These are phyloP conservation scores for Takifugu flavidus DNA, from an alignment of 2,113 vertebrate species.

Conservation along the genomic window DNA sequence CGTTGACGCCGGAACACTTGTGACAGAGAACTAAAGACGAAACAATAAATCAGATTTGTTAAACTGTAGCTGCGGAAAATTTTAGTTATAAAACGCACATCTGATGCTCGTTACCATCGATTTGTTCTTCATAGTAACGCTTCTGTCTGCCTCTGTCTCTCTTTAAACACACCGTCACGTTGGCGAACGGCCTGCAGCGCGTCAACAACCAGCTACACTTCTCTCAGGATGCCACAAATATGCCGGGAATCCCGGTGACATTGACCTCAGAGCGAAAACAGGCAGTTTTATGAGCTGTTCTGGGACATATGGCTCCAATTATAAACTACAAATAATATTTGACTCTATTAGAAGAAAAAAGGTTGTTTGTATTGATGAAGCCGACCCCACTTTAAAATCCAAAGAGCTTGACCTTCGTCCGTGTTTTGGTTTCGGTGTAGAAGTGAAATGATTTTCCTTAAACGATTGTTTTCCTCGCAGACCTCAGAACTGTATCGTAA, in stretches of 20 bases:
- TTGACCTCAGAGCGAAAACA: constrained; percentile 15
- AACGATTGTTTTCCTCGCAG: background rate
- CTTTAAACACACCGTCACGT: background rate
- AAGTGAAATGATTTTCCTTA: background rate
- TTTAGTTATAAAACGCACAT: background rate
- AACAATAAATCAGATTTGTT: background rate
- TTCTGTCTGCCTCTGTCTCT: background rate
- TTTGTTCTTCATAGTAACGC: background rate
- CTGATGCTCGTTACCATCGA: background rate
- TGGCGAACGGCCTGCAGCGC: constrained; percentile 3
- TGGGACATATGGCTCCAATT: constrained; percentile 56
- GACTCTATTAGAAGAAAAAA: constrained; percentile 16
- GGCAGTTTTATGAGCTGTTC: constrained; percentile 59
- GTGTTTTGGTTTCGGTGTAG: background rate
- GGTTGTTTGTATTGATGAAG: background rate
- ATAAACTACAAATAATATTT: constrained; percentile 38
- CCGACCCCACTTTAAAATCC: background rate
- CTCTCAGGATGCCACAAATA: constrained; percentile 37
- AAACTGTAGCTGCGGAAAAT: background rate
- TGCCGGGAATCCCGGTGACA: constrained; percentile 15
- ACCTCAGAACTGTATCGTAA: constrained; percentile 28
- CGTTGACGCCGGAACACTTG: too few species aligned
- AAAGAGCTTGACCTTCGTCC: background rate
- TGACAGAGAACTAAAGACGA: too few species aligned
- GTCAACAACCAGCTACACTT: constrained; percentile 29